These are phyloP conservation scores for Eumeta japonica DNA, from an alignment of 1,140 invertebrate species.

Conservation along the genomic window DNA sequence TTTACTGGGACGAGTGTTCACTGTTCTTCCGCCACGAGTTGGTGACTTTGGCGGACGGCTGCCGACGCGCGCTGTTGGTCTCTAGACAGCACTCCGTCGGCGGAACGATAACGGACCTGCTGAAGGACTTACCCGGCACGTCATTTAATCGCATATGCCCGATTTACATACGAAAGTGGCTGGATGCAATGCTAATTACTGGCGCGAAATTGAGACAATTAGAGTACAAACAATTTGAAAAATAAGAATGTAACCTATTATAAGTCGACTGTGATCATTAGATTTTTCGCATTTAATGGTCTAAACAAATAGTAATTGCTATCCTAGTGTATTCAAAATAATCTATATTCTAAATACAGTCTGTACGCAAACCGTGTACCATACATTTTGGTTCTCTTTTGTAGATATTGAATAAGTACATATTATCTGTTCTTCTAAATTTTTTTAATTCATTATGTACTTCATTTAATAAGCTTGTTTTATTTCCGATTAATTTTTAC, in stretches of 20 bases:
- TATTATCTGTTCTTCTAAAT: no score
- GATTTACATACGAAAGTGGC: constrained; percentile 27
- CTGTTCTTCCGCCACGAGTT: constrained; percentile 84
- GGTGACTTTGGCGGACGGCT: constrained; percentile 67
- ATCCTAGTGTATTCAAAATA: background rate
- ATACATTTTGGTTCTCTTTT: no score
- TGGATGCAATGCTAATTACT: constrained; percentile 27
- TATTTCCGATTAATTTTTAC: no score
- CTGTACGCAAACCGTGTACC: no score
- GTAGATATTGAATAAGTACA: no score
- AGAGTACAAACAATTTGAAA: background rate
- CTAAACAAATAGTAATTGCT: background rate
- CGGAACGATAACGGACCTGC: constrained; percentile 59
- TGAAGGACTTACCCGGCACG: constrained; percentile 60
- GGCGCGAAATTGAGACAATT: constrained; percentile 22
- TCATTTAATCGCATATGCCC: constrained; percentile 20
- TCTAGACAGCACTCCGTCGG: constrained; percentile 72
- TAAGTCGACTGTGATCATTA: background rate
- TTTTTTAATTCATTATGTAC: no score
- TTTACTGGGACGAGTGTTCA: constrained; percentile 80
- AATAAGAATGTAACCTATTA: background rate
- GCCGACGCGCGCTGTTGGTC: constrained; percentile 72
- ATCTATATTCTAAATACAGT: no score
- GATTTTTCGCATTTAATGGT: background rate
- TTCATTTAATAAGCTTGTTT: no score